Evolutionary conservation across 1,140 invertebrate species (phyloP).

Genomic region (Drosophila obscura): DNA sequence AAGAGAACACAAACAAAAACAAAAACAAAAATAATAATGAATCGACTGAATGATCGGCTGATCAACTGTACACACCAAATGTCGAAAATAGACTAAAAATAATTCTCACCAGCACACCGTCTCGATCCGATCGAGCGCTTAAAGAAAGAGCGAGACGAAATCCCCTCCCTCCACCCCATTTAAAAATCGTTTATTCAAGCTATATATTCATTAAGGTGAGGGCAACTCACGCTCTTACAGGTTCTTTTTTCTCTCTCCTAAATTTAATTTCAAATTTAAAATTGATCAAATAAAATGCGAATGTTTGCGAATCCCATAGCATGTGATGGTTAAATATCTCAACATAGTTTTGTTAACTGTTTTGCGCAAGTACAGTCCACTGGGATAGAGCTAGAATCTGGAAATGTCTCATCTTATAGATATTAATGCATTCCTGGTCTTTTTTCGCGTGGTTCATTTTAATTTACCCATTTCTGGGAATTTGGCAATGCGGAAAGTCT

Average conservation of each 20-base stretch:
- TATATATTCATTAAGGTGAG: neutral
- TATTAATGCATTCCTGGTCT: too few relatives aligned
- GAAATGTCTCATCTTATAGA: too few relatives aligned
- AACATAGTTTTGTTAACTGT: neutral
- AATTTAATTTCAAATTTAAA: too few relatives aligned
- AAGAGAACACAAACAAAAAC: constrained; percentile 33
- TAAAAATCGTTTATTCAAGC: constrained; percentile 31
- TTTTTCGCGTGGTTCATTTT: too few relatives aligned
- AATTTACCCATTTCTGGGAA: too few relatives aligned
- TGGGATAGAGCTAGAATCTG: too few relatives aligned
- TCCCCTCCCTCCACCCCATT: constrained; percentile 19
- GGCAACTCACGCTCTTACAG: neutral
- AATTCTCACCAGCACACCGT: constrained; percentile 59
- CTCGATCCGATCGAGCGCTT: constrained; percentile 51
- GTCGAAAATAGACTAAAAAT: constrained; percentile 80
- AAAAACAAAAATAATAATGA: constrained; percentile 23
- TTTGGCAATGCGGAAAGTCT: too few relatives aligned
- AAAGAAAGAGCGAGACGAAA: constrained; percentile 13
- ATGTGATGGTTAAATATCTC: neutral
- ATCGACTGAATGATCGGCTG: constrained; percentile 13
- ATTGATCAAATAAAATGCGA: too few relatives aligned
- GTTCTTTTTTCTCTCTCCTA: too few relatives aligned
- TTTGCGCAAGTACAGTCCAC: too few relatives aligned
- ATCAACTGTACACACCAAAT: constrained; percentile 68
- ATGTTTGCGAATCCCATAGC: too few relatives aligned